Percentiles rank a stretch among this genome's conserved stretches.
Evolutionary conservation across 2,888 invertebrate genomes (phyloP).

Genomic region (Monochamus alternatus): DNA sequence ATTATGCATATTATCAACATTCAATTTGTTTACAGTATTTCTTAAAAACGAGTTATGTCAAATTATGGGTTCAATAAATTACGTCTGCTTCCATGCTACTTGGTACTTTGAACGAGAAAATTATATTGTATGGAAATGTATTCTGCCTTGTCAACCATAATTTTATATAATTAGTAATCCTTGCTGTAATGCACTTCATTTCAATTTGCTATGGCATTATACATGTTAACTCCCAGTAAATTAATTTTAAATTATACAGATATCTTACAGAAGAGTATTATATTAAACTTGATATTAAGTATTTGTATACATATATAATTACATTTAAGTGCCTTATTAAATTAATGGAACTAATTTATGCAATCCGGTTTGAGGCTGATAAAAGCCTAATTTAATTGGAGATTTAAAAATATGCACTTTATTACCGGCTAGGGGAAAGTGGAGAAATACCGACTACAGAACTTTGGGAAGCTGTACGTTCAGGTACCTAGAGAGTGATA

Average conservation of each 20-base stretch:
- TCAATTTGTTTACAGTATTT: not conserved
- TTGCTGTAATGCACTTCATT: conserved; percentile 32
- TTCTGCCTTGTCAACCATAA: conserved; percentile 30
- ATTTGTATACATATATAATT: conserved; percentile 38
- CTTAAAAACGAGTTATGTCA: not conserved
- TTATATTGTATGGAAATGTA: conserved; percentile 22
- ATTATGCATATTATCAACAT: not conserved
- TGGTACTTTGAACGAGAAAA: conserved; percentile 24
- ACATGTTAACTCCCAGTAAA: conserved; percentile 40
- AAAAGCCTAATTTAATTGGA: not conserved
- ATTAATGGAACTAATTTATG: conserved; percentile 22
- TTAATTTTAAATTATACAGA: conserved; percentile 42
- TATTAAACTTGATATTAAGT: conserved; percentile 27
- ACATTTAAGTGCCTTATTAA: conserved; percentile 35
- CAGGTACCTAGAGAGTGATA: too few relatives aligned
- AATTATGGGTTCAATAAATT: conserved; percentile 18
- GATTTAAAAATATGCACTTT: not conserved
- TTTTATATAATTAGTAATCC: conserved; percentile 31
- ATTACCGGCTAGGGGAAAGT: not conserved
- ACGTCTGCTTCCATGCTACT: conserved; percentile 8
- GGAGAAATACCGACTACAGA: too few relatives aligned
- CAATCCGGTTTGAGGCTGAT: not conserved
- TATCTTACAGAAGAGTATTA: conserved; percentile 33
- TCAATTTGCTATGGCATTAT: conserved; percentile 39
- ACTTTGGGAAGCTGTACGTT: too few relatives aligned